Base-by-base conservation (phyloP, 1,140 invertebrate species). In the Drosophila carrolli region DNA sequence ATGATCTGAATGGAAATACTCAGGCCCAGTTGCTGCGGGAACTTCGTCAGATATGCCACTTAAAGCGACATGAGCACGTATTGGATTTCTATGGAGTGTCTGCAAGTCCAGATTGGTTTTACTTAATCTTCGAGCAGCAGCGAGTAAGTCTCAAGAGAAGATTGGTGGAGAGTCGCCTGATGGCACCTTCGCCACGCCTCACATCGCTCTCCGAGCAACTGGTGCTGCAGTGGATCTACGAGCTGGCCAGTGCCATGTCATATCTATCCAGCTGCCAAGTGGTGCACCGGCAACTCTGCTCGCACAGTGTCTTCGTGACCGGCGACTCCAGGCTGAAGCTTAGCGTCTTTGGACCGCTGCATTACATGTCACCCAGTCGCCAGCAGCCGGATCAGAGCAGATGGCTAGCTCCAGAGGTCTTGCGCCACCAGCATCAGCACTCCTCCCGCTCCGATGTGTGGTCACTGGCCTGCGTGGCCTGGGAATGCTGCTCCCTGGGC, bases 401-500 rank as follows among this genome's bases (percentile, higher is more conserved):
- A 19, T 97, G 96, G 96, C 95, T 95, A 4, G 95, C 97, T 1
- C 94, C 95, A 23, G 97, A 97, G 86, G 95, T 96, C 68, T 93
- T 97, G 65, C 94, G 94, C 59, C 95, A 94, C 67, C 94, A 94
- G 71, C 94, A 94, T 75, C 94, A 94, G 29, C 94, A 94, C 40
- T 95, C 94, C 58, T 94, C 94, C 2, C 95, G 96, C 78, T 96
- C 95, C 63, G 96, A 97, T 85, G 94, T 97, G 4, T 98, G 97
- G 97, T 95, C 96, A 0, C 97, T 96, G 93, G 97, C 95, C 4
- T 94, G 96, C 59, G 86, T 97, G 8, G 91, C 97, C 38, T 98
- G 97, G 97, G 97, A 98, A 92, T 95, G 96, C 71, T 94, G 96
- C 55, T 95, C 96, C n/a, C 93, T 97, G 82, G 97, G 97, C 40